Evolutionary conservation across 1,140 invertebrate species (phyloP), one percentile per base, ranked within the genome.

Genomic region (Anoplophora glabripennis): DNA sequence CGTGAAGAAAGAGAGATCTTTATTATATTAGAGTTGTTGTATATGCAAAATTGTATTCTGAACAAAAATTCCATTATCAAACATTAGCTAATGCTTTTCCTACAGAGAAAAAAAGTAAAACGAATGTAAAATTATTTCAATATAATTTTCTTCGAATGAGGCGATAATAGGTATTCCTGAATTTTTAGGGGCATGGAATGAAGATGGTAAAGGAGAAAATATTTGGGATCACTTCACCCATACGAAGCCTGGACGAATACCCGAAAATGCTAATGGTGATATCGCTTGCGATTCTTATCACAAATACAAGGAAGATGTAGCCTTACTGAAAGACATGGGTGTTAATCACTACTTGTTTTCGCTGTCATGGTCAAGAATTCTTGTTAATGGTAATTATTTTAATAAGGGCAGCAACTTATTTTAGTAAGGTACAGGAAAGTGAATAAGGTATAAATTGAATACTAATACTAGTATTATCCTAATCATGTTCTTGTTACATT

Each of bases 161-260:
- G n/a, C n/a, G n/a, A n/a, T n/a, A 5, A 28, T 3, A 28, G 21
- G 21, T 28, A 28, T 28, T 28, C 5, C 3, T 28, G 21, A 3
- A 28, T 40, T 40, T 15, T 3, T 28, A 28, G 21, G 21, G 21
- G 21, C 21, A 28, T 28, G 21, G 21, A 28, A 28, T 5, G 7
- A 63, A 65, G 37, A 55, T 75, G 76, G 73, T 36, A 74, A 76
- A 64, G 77, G 79, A 8, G 78, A 79, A 67, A 80, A 76, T 62
- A 80, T 80, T 65, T 83, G 82, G 83, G 85, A 87, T 70, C 78
- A 74, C 15, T 81, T 80, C 60, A 72, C 79, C 1, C 82, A 85
- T 59, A 61, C 76, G 4, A 66, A 77, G 59, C 76, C 80, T 10
- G 70, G 79, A n/a, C 78, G 68, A 12, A 80, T 85, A 9, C 48